Percentiles rank a stretch among this genome's conserved stretches.
Conservation (phyloP, 2,888 invertebrate genomes). For the Nemotelus pantherinus region DNA sequence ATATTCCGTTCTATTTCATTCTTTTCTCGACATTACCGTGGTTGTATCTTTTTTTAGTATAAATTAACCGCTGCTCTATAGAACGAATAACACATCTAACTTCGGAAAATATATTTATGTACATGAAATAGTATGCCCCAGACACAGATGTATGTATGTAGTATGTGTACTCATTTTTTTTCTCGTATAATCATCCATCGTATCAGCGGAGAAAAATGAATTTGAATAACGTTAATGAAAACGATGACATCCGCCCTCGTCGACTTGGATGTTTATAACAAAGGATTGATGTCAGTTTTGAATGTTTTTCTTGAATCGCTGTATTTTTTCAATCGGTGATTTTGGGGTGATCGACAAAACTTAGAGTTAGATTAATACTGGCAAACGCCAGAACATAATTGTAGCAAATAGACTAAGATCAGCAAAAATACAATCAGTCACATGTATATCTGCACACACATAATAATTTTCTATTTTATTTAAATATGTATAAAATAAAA, state of each 20-base stretch:
- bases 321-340: neutral
- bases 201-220: neutral
- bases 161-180: neutral
- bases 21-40: neutral
- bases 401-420: no score
- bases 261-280: neutral
- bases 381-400: no score
- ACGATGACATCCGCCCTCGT: neutral
- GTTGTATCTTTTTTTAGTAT: neutral
- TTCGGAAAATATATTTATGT: neutral
- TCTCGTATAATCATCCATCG: neutral
- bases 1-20: neutral
- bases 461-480: no score
- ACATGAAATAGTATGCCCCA: neutral
- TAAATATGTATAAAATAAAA: no score
- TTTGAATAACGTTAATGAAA: constrained; percentile 9
- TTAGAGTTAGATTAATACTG: neutral
- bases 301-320: no score
- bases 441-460: no score
- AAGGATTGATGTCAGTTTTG: neutral
- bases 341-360: neutral
- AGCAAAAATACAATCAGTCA: no score
- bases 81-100: neutral
- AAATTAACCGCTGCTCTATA: neutral
- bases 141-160: neutral